Conservation (phyloP, 2,888 invertebrate genomes). For the Enoplolaimus lenunculus region DNA sequence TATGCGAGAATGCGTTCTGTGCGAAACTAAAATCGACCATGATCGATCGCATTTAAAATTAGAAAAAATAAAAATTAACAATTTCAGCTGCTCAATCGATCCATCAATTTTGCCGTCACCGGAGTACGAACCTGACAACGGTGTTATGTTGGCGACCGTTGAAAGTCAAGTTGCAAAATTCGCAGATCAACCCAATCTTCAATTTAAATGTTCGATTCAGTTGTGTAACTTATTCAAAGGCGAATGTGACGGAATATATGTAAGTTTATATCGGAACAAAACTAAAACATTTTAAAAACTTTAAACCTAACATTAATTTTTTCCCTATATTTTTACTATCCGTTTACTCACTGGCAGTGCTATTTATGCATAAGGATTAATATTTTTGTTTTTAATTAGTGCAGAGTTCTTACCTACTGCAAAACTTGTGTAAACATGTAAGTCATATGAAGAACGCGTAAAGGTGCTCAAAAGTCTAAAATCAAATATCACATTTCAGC, state of each 20-base stretch:
- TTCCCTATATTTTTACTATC: no score
- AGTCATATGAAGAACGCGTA: no score
- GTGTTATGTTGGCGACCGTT: neutral
- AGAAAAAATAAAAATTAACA: neutral
- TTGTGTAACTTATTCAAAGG: neutral
- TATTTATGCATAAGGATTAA: no score
- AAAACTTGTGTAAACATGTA: neutral
- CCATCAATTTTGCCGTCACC: constrained; percentile 3
- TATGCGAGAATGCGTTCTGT: no score
- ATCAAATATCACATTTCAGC: no score
- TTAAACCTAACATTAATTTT: neutral
- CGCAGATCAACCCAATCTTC: constrained; percentile 4
- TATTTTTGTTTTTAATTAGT: no score
- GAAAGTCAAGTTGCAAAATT: neutral
- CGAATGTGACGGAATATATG: constrained; percentile 2
- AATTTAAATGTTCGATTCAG: constrained; percentile 9
- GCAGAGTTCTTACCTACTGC: neutral
- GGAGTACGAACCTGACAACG: constrained; percentile 1
- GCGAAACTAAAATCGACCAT: no score
- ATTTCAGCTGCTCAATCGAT: constrained; percentile 2
- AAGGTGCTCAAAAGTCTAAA: no score
- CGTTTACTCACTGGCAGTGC: no score
- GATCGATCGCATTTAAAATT: no score
- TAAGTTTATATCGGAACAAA: neutral
- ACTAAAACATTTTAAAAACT: neutral